These are phyloP conservation scores for Oasisia sp. DNA, from an alignment of 2,888 invertebrate species.

Conservation along the genomic window DNA sequence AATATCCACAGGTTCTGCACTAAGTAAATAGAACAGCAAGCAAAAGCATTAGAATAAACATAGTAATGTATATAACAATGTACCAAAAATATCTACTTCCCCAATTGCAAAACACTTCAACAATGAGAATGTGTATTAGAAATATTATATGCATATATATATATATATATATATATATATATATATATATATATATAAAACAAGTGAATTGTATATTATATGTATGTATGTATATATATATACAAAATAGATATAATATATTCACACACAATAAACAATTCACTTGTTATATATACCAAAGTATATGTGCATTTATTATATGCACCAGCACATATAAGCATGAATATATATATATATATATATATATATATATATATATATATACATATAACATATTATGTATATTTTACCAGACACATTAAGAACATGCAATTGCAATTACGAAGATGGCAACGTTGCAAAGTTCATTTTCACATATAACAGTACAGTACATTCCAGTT, in stretches of 20 bases:
- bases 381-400: neutral
- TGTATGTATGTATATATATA: too few species aligned
- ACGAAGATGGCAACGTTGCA: neutral
- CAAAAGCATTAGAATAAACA: neutral
- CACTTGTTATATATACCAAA: too few species aligned
- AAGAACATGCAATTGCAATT: neutral
- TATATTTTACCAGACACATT: neutral
- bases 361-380: neutral
- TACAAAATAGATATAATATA: too few species aligned
- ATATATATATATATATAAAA: too few species aligned
- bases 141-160: neutral
- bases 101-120: neutral
- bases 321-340: too few species aligned
- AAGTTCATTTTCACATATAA: neutral
- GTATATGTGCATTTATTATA: too few species aligned
- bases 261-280: too few species aligned
- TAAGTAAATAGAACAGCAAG: neutral
- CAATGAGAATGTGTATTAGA: neutral
- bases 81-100: neutral
- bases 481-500: neutral
- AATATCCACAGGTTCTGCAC: neutral
- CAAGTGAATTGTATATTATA: too few species aligned
- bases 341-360: too few species aligned
- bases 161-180: neutral
- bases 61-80: neutral